Evolutionary conservation across 2,113 vertebrate species (phyloP).

Genomic region (Gallinago media): DNA sequence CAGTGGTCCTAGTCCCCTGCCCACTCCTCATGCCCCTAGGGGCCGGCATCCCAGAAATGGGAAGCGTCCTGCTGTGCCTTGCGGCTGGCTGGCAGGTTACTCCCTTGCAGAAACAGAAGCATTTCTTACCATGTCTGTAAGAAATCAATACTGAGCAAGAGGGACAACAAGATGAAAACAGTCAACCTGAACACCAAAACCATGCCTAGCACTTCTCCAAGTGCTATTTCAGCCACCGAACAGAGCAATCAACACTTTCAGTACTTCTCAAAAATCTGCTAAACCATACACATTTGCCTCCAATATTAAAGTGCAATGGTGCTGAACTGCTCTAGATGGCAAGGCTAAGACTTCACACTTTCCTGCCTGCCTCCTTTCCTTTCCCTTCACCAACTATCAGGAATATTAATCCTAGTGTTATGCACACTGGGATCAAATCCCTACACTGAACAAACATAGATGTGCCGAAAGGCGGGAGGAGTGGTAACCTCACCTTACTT

Average conservation of each 20-base stretch:
- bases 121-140: neutral
- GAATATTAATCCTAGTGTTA: neutral
- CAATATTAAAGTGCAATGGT: neutral
- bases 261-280: neutral
- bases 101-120: neutral
- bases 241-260: neutral
- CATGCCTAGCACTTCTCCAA: neutral
- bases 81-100: neutral
- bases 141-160: neutral
- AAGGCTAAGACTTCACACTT: neutral
- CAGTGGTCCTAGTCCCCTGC: neutral
- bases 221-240: neutral
- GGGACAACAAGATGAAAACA: neutral
- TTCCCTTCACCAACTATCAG: neutral
- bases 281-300: neutral
- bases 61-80: neutral
- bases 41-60: neutral
- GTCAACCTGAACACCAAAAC: neutral
- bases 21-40: neutral
- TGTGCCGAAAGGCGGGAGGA: neutral
- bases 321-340: neutral
- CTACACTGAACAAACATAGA: neutral
- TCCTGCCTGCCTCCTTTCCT: neutral
- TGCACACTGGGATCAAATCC: neutral
- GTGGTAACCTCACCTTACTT: neutral